These are phyloP conservation scores for Vanessa atalanta DNA, from an alignment of 1,140 invertebrate species.

Conservation along the genomic window DNA sequence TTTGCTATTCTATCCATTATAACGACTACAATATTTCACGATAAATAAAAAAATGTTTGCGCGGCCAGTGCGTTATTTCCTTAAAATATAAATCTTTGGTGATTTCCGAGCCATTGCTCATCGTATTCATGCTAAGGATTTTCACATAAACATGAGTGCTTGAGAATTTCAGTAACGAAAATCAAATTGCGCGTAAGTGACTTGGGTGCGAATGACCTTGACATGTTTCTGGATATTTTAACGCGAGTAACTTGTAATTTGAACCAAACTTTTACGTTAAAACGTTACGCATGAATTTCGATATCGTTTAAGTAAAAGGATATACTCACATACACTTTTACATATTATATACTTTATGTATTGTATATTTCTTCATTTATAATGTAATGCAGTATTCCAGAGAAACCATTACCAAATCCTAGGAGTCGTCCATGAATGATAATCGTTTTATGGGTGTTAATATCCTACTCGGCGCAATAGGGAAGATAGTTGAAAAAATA, in stretches of 20 bases:
- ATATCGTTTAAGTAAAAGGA: background rate
- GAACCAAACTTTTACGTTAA: background rate
- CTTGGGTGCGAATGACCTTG: background rate
- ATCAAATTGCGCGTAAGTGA: conserved; percentile 12
- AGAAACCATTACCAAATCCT: no score
- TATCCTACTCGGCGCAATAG: no score
- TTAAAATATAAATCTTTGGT: background rate
- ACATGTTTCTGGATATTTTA: background rate
- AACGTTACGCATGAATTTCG: no score
- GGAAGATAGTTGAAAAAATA: no score
- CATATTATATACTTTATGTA: no score
- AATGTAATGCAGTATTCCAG: no score
- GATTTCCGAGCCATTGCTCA: conserved; percentile 5
- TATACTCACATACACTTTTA: background rate
- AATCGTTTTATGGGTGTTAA: no score
- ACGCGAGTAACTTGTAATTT: background rate
- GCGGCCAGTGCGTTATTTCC: background rate
- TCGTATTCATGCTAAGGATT: conserved; percentile 4
- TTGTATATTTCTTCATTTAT: no score
- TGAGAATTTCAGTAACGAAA: background rate
- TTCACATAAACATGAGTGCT: background rate
- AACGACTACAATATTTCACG: background rate
- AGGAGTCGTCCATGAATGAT: no score
- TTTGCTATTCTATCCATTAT: background rate
- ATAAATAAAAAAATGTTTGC: background rate